Base-by-base conservation (phyloP, 2,113 vertebrate genomes). In the Brachyistius frenatus region DNA sequence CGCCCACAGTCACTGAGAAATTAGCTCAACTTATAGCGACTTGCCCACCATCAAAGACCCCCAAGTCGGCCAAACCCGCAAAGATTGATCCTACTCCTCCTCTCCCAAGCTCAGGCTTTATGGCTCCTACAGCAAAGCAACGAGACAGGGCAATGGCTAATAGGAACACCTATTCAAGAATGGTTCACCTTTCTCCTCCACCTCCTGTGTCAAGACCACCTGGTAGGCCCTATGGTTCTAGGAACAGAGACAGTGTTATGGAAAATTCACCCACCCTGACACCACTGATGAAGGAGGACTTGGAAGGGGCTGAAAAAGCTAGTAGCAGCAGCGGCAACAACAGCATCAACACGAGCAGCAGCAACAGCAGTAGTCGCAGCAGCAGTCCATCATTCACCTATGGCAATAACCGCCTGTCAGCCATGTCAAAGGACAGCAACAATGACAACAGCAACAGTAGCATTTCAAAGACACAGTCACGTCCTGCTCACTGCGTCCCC, bases 11-110 rank as follows among this genome's bases (percentile, higher is more conserved):
- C 49, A 97, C 97, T 32, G 97, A 99, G 80, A 99, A 99, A 89
- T 91, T 99, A 88, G 97, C 97, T 70, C 97, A 98, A 41, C 97
- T 99, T 52, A 98, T 99, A 85, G 97, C 97, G 53, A 99, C 96
- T 66, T 99, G 98, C 86, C 98, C 98, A 67, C 97, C 97, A 66
- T 93, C 96, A 75, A 99, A 99, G 95, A 97, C 96, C 93, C 95
- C 96, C 91, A 99, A 98, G 92, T 94, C 94, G 63, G 74, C 76
- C 37, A 98, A 98, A 94, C 92, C 93, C 7, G 63, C 89, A 46
- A 95, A 95, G 70, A 77, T 61, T 14, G 89, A 92, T 44, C 71
- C 88, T 1, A 54, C 83, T 64, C 61, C 91, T 74, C 35, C 90
- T 58, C 85, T 86, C 47, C 89, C 84, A 30, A 94, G 66, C 60